Evolutionary conservation across 2,797 vertebrate genomes (phyloP).

Genomic region (Sitta carolinensis): DNA sequence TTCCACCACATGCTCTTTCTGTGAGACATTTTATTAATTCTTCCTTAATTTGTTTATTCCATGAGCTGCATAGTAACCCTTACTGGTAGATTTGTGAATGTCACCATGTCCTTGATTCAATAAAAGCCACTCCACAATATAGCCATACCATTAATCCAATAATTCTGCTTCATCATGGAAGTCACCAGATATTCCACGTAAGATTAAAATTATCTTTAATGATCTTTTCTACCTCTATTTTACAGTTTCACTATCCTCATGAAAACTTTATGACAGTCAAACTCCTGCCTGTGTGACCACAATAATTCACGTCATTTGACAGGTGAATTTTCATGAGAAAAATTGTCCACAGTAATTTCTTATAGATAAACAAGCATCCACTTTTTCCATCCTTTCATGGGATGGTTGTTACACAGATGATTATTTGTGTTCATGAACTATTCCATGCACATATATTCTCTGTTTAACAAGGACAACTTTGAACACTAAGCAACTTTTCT

Average conservation of each 20-base stretch:
- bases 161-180: background rate
- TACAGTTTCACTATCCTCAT: background rate
- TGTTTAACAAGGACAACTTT: background rate
- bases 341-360: background rate
- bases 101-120: background rate
- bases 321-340: background rate
- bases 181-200: background rate
- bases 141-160: background rate
- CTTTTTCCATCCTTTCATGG: background rate
- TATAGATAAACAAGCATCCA: background rate
- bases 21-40: slow-evolving; percentile 15
- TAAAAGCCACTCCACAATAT: background rate
- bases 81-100: background rate
- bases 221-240: background rate
- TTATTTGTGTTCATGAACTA: background rate
- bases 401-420: background rate
- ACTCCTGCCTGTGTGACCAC: background rate
- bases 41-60: background rate
- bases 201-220: background rate
- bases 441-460: background rate
- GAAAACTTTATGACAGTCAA: background rate
- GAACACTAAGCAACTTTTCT: background rate
- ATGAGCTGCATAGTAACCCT: background rate
- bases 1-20: slow-evolving; percentile 5
- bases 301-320: background rate